A percentile compares a stretch with the other conserved stretches of the same genome.
Conservation (phyloP, 2,888 invertebrate species). For the Caenorhabditis sinica region DNA sequence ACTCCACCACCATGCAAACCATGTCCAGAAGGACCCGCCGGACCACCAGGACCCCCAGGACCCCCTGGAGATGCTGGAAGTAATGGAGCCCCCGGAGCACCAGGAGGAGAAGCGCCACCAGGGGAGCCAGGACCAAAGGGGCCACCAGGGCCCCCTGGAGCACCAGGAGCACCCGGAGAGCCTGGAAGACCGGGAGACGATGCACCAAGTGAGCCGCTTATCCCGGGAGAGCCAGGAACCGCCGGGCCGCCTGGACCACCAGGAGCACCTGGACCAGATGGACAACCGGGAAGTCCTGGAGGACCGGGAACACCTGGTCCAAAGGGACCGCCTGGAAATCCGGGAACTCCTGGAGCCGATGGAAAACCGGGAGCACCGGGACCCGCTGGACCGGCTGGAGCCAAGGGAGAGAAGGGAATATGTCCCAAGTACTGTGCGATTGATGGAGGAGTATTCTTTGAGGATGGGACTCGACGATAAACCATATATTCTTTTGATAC, state of each 20-base stretch:
- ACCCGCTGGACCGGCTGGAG: conserved; percentile 59
- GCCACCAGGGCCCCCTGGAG: conserved; percentile 71
- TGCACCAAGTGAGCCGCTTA: conserved; percentile 71
- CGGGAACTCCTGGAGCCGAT: conserved; percentile 70
- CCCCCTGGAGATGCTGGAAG: conserved; percentile 65
- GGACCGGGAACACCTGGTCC: conserved; percentile 69
- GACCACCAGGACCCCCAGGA: conserved; percentile 74
- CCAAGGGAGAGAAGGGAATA: conserved; percentile 59
- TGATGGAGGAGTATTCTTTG: conserved; percentile 65
- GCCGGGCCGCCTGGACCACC: conserved; percentile 67
- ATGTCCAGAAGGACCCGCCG: conserved; percentile 79
- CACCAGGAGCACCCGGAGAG: conserved; percentile 70
- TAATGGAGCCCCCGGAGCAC: conserved; percentile 72
- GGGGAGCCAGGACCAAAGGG: conserved; percentile 69
- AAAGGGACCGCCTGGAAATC: conserved; percentile 66
- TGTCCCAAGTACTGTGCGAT: conserved; percentile 65
- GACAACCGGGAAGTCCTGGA: conserved; percentile 72
- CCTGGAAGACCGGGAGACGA: conserved; percentile 70
- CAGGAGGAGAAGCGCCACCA: conserved; percentile 68
- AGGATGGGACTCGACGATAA: conserved; percentile 62
- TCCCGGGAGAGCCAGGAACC: conserved; percentile 72
- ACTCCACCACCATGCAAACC: conserved; percentile 83
- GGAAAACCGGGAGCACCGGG: conserved; percentile 69
- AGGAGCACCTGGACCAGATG: conserved; percentile 70
- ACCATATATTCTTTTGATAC: conserved; percentile 8